Evolutionary conservation across 2,113 vertebrate genomes (phyloP).

Genomic region (Periophthalmus modestus): DNA sequence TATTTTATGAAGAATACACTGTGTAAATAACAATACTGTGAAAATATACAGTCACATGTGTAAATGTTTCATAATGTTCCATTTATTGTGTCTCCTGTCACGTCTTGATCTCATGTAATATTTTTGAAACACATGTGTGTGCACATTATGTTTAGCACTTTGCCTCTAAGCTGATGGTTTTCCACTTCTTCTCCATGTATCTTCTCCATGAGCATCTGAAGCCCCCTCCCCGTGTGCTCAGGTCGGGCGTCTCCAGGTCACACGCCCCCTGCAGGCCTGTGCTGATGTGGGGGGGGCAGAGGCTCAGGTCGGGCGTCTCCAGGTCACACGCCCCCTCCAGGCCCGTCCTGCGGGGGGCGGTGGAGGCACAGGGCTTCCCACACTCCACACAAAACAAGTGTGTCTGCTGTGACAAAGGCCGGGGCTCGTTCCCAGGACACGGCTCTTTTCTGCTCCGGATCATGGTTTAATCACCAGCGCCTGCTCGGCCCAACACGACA

Average conservation of each 20-base stretch:
- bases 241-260: slow-evolving; percentile 59
- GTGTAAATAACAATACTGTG: no score
- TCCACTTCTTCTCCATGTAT: no score
- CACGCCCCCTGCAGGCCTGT: slow-evolving; percentile 61
- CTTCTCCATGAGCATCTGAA: no score
- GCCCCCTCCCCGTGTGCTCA: slow-evolving; percentile 22
- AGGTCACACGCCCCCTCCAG: slow-evolving; percentile 63
- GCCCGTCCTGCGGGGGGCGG: slow-evolving; percentile 65
- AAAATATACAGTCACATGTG: not conserved
- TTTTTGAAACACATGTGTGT: not conserved
- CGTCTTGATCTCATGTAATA: not conserved
- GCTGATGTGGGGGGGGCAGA: slow-evolving; percentile 66
- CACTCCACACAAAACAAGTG: slow-evolving; percentile 75
- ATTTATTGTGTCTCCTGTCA: not conserved
- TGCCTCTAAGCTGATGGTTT: not conserved
- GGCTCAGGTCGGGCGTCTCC: slow-evolving; percentile 72
- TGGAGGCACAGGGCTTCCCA: slow-evolving; percentile 76
- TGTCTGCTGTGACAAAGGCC: slow-evolving; percentile 56
- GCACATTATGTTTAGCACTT: not conserved
- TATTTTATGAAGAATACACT: no score
- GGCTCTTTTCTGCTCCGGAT: no score
- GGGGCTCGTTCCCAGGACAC: slow-evolving; percentile 27
- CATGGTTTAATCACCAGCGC: not conserved
- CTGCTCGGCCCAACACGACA: not conserved
- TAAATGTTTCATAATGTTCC: no score